phyloP scores from a whole-genome alignment of 2,797 vertebrate species.

The Acridotheres tristis region DNA sequence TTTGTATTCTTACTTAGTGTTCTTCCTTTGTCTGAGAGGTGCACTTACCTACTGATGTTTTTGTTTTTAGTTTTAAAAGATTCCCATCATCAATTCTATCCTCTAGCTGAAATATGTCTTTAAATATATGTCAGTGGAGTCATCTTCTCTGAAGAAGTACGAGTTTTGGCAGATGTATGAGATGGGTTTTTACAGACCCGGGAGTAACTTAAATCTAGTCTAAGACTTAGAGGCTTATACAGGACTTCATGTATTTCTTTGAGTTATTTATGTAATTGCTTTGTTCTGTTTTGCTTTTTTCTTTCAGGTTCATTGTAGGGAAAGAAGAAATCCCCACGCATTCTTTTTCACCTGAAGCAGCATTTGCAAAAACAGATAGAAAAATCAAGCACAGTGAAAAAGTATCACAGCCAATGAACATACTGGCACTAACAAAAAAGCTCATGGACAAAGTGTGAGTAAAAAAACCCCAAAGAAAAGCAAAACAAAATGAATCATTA shows the following conservation, averaged over 20 bases:
- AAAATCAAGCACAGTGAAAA: conserved; percentile 64
- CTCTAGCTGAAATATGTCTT: background rate
- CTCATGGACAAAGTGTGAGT: conserved; percentile 92
- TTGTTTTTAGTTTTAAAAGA: background rate
- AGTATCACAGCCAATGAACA: conserved; percentile 64
- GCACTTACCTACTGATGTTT: background rate
- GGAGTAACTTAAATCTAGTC: background rate
- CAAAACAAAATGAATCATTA: fast-evolving
- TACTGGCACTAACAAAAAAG: conserved; percentile 79
- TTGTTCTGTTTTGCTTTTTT: background rate
- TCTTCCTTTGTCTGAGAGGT: background rate
- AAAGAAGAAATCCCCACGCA: conserved; percentile 96
- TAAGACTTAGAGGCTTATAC: background rate
- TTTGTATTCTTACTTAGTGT: background rate
- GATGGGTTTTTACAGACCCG: background rate
- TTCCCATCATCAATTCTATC: background rate
- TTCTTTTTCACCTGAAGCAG: conserved; percentile 77
- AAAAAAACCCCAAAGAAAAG: background rate
- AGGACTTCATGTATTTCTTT: background rate
- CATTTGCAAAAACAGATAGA: conserved; percentile 69
- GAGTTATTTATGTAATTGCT: background rate
- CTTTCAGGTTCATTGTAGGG: conserved; percentile 91
- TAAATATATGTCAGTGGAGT: background rate
- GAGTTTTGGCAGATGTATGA: background rate
- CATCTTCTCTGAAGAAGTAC: background rate